Evolutionary conservation across 2,888 invertebrate species (phyloP), one percentile per base, ranked within the genome.

Genomic region (Cyclophora punctaria): DNA sequence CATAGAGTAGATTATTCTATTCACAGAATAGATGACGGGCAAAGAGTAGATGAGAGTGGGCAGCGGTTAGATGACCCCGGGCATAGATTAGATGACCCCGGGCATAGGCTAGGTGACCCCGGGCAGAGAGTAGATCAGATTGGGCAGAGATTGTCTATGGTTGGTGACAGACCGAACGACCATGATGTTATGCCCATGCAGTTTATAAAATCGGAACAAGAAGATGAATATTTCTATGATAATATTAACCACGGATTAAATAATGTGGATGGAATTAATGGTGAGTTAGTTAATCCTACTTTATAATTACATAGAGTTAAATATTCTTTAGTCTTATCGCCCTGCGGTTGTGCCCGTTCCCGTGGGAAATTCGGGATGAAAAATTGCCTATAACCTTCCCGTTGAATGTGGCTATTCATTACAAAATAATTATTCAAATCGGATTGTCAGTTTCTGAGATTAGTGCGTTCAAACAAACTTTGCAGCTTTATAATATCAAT

Each of bases 141-240:
- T 46, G 53, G 56, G 1, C 61, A 67, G 34, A 63, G 68, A 35
- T 56, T 68, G 34, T 20, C 20, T 20, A 20, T 20, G 20, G 55
- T 57, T 4, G 56, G 68, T 4, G 73, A 78, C 0, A 57, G 74
- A 2, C 62, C 69, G 5, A 52, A 77, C 45, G 75, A 75, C 4
- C 73, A 74, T 34, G 66, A 78, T 54, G 56, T 78, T 44, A 44
- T 80, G 40, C 78, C 82, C 2, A 75, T 83, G 72, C 80, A 80
- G 0, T 85, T 85, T 57, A 87, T 88, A 35, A 88, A 88, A 41
- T 65, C 84, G 0, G 88, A 88, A 41, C 83, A 81, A 37, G 85
- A 87, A 2, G 87, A 87, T 3, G 86, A 87, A 0, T 85, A 84
- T 56, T 87, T 84, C 49, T 87, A 87, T 57, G 84, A 85, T 2